phyloP scores from a whole-genome alignment of 2,888 invertebrate species.

The Hemithea aestivaria region DNA sequence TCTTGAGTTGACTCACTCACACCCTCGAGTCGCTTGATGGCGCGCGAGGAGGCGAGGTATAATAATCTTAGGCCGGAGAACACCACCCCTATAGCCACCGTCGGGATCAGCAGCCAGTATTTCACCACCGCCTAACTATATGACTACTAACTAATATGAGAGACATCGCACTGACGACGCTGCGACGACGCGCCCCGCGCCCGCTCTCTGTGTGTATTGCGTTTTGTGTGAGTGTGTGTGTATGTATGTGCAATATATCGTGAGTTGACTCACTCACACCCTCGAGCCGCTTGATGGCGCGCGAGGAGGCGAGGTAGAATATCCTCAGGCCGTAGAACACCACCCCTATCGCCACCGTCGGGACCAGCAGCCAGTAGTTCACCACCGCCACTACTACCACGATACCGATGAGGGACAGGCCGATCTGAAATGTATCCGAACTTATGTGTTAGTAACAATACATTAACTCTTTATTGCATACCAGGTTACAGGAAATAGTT shows the following conservation, averaged over 20 bases:
- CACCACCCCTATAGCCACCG: slow-evolving; percentile 82
- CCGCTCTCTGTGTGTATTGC: too few species aligned
- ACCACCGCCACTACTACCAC: slow-evolving; percentile 87
- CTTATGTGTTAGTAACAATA: too few species aligned
- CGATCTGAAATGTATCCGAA: slow-evolving; percentile 84
- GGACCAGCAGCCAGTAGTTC: slow-evolving; percentile 86
- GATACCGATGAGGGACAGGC: slow-evolving; percentile 88
- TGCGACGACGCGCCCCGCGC: too few species aligned
- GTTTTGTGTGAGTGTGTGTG: background rate
- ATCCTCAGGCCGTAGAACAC: slow-evolving; percentile 87
- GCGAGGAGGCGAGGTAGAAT: slow-evolving; percentile 88
- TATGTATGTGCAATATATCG: slow-evolving; percentile 24
- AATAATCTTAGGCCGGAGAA: slow-evolving; percentile 87
- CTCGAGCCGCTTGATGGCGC: slow-evolving; percentile 89
- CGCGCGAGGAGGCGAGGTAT: slow-evolving; percentile 88
- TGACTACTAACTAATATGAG: too few species aligned
- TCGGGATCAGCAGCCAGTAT: slow-evolving; percentile 85
- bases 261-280: slow-evolving; percentile 85
- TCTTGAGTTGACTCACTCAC: slow-evolving; percentile 83
- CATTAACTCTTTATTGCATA: too few species aligned
- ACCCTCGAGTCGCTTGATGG: slow-evolving; percentile 89
- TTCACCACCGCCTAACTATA: slow-evolving; percentile 86
- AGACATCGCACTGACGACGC: too few species aligned
- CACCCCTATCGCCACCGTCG: slow-evolving; percentile 83
- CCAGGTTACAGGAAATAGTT: too few species aligned